These are phyloP conservation scores for Centroberyx gerrardi DNA, from an alignment of 2,797 vertebrate genomes.

Conservation along the genomic window DNA sequence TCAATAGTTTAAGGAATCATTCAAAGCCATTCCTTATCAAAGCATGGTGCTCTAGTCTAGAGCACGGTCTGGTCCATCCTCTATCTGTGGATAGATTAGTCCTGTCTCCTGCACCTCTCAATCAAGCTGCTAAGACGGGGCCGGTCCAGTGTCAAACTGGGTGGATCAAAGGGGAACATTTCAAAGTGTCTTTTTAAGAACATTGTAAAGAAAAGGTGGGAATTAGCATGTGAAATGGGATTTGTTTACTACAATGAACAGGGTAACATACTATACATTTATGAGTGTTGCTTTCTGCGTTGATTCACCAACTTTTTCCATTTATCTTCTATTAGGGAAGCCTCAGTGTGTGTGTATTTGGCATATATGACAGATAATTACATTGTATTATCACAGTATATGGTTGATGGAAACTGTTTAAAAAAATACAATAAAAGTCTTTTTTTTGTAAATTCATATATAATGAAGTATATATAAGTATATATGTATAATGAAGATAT, in stretches of 20 bases:
- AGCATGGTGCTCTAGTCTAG: slow-evolving; percentile 68
- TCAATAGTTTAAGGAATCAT: slow-evolving; percentile 80
- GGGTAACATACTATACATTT: slow-evolving; percentile 2
- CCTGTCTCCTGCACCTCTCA: slow-evolving; percentile 69
- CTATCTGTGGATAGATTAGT: slow-evolving; percentile 69
- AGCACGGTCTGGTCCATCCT: slow-evolving; percentile 61
- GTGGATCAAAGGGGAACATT: slow-evolving; percentile 71
- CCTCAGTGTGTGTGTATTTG: background rate
- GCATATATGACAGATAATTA: background rate
- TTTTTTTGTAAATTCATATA: background rate
- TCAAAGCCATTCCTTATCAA: slow-evolving; percentile 81
- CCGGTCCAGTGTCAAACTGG: slow-evolving; percentile 46
- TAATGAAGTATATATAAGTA: no score
- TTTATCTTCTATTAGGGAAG: background rate
- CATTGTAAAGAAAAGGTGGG: slow-evolving; percentile 30
- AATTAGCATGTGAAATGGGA: slow-evolving; percentile 49
- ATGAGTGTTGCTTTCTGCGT: background rate
- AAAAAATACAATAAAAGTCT: background rate
- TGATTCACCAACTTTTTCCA: background rate
- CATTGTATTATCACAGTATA: background rate
- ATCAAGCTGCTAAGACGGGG: slow-evolving; percentile 62
- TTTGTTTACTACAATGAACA: slow-evolving; percentile 35
- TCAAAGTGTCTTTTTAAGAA: slow-evolving; percentile 62
- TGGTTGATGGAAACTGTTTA: no score
- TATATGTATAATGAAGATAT: background rate